A percentile compares a stretch with the other conserved stretches of the same genome.
These are phyloP conservation scores for Onthophagus taurus DNA, from an alignment of 1,140 invertebrate genomes.

Conservation along the genomic window DNA sequence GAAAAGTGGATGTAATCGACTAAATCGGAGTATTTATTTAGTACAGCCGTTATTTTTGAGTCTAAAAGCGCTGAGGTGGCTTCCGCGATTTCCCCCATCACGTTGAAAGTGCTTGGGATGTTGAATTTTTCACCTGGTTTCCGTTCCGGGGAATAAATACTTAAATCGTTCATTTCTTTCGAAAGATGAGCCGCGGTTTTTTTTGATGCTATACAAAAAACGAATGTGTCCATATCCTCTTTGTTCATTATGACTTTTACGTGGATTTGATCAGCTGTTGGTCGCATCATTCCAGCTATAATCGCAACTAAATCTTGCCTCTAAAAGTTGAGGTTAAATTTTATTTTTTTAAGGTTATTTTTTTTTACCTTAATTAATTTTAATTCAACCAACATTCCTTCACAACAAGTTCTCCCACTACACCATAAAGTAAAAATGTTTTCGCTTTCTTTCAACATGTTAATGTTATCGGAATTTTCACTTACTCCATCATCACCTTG, in stretches of 20 bases:
- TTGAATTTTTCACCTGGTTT: conserved; percentile 78
- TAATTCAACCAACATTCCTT: conserved; percentile 94
- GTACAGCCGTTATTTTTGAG: conserved; percentile 66
- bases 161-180: conserved; percentile 93
- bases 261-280: conserved; percentile 76
- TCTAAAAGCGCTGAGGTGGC: conserved; percentile 76
- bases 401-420: conserved; percentile 85
- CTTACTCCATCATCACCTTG: conserved; percentile 63
- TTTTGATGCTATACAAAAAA: conserved; percentile 85
- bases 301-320: conserved; percentile 92
- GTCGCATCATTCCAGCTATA: conserved; percentile 74
- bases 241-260: conserved; percentile 78
- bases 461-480: conserved; percentile 54
- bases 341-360: conserved; percentile 12
- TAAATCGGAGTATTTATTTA: conserved; percentile 76
- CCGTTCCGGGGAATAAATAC: conserved; percentile 84
- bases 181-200: conserved; percentile 73
- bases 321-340: conserved; percentile 32
- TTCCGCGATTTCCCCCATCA: conserved; percentile 87
- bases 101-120: conserved; percentile 65
- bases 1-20: conserved; percentile 97
- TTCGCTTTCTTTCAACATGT: conserved; percentile 86
- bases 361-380: conserved; percentile 75
- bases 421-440: conserved; percentile 94
- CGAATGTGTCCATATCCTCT: conserved; percentile 89